Conservation (phyloP, 2,113 vertebrate genomes). For the Urocolius indicus region DNA sequence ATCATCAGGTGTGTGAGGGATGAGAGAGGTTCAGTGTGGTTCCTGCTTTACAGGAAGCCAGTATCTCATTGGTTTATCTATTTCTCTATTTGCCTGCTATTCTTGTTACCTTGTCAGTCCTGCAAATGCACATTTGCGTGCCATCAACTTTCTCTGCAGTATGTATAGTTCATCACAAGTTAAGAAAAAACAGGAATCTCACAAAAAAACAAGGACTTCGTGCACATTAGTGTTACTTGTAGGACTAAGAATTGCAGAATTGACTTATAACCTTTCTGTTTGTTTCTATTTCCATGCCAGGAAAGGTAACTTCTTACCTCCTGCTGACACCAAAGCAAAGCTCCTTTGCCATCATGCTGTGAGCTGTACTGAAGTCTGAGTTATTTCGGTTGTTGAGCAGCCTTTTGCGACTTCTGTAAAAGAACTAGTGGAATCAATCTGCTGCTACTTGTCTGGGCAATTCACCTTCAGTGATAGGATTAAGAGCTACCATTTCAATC, state of each 20-base stretch:
- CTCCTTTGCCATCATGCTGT: background rate
- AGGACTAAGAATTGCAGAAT: background rate
- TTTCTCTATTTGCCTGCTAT: background rate
- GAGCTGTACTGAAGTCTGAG: background rate
- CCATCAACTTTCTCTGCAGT: background rate
- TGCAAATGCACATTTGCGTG: background rate
- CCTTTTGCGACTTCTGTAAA: slow-evolving; percentile 58
- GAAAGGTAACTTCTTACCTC: background rate
- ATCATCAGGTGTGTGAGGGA: background rate
- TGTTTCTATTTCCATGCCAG: background rate
- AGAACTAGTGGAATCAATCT: slow-evolving; percentile 40
- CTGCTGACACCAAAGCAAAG: slow-evolving; percentile 4
- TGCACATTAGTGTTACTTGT: background rate
- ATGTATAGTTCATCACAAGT: background rate
- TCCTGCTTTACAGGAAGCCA: background rate
- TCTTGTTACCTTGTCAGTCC: background rate
- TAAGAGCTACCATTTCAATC: background rate
- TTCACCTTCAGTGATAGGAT: slow-evolving; percentile 49
- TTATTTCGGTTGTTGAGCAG: background rate
- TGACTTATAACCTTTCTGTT: background rate
- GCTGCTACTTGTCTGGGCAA: slow-evolving; percentile 56
- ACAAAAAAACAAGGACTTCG: background rate
- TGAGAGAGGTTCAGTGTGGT: background rate
- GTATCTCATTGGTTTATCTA: background rate
- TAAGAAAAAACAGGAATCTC: background rate